These are phyloP conservation scores for Teinopalpus imperialis DNA, from an alignment of 2,888 invertebrate species.

Conservation along the genomic window DNA sequence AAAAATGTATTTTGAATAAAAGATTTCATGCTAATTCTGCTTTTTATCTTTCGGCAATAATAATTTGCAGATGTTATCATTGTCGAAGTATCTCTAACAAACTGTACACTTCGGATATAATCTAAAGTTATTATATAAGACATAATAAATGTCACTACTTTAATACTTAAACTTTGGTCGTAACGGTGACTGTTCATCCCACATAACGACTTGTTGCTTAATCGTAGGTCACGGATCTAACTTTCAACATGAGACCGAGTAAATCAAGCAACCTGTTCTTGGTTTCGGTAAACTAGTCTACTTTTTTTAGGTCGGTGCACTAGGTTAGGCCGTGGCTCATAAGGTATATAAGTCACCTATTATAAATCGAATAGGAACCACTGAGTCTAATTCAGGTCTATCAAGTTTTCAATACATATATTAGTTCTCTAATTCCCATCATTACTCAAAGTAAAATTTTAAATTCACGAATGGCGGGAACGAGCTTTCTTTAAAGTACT, in stretches of 20 bases:
- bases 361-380: conserved; percentile 58
- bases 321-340: conserved; percentile 53
- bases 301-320: conserved; percentile 66
- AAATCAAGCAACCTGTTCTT: conserved; percentile 63
- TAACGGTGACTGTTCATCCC: conserved; percentile 45
- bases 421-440: too few relatives aligned
- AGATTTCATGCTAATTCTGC: not conserved
- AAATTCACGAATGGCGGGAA: too few relatives aligned
- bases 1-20: conserved; percentile 5
- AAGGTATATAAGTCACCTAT: conserved; percentile 57
- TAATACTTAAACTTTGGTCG: conserved; percentile 17
- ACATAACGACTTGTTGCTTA: conserved; percentile 63
- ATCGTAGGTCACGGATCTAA: conserved; percentile 66
- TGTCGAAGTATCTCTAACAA: not conserved
- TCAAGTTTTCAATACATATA: too few relatives aligned
- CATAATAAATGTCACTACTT: conserved; percentile 9
- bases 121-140: conserved; percentile 3
- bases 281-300: conserved; percentile 69
- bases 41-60: not conserved
- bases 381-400: too few relatives aligned
- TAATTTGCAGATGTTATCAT: not conserved
- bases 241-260: conserved; percentile 66
- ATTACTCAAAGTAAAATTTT: too few relatives aligned
- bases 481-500: too few relatives aligned
- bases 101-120: conserved; percentile 5